Evolutionary conservation across 2,888 invertebrate genomes (phyloP), one percentile per base, ranked within the genome.

Genomic region (Torymus auratus): DNA sequence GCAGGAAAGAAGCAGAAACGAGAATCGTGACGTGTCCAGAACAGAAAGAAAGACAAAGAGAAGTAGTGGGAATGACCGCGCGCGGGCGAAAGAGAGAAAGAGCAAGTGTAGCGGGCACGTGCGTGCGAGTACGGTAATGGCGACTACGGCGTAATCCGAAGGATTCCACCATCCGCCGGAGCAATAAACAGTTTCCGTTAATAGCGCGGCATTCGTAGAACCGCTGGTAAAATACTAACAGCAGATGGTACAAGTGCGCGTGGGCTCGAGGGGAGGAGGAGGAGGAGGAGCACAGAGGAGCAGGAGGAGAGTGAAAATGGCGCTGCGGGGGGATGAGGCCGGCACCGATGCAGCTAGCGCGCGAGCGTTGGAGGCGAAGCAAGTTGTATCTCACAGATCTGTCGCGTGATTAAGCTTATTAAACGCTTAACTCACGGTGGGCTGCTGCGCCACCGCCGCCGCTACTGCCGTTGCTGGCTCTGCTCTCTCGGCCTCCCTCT

Each of bases 331-430:
- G 84, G 78, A 84, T 13, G 86, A 85, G 85, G 84, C 58, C 50
- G 28, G 52, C 67, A 41, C 61, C 41, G 64, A 53, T 84, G 86
- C 79, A 69, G 75, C 78, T 74, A 84, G 84, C 83, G 86, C 85
- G 84, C 78, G n/a, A n/a, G 85, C 85, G 85, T 86, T 84, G 85
- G 87, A 87, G 84, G 87, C 88, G 88, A 91, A 90, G 89, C 89
- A 90, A 91, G 89, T 89, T 91, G 89, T 90, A 91, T 90, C 90
- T 90, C 91, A 90, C 89, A 88, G 90, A 90, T 90, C 91, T 90
- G 90, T 90, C 90, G 89, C 88, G 89, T 90, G 90, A 90, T 91
- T 90, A 91, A 90, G 91, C 90, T 91, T 91, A 91, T 90, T 91
- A 91, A 90, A 91, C 90, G 90, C 90, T 90, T 91, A 90, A 91